Base-by-base conservation (phyloP, 2,888 invertebrate species). In the Julus scanicus region DNA sequence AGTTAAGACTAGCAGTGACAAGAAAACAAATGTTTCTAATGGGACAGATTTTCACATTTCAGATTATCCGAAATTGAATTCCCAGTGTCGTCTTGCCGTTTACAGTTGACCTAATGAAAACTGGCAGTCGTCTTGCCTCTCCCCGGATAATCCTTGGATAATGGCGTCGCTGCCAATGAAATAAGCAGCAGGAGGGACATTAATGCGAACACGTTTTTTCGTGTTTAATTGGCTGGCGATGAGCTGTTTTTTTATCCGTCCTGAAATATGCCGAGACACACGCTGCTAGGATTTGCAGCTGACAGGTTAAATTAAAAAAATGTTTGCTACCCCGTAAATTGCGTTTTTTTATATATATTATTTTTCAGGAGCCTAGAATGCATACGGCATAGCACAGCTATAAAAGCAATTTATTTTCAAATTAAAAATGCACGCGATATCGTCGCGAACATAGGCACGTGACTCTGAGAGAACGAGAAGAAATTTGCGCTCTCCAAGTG, bases 1-100 rank as follows among this genome's bases (percentile, higher is more conserved):
- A 83, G 39, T 83, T 53, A 53, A 53, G 53, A 53, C 53, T 4
- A 13, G 53, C 53, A 17, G 11, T 37, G 83, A 83, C 83, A 83
- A 83, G 37, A 84, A 40, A 84, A 37, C 37, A 84, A 40, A 44
- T 40, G n/a, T 40, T 84, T 17, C 48, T 20, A 29, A 44, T 84
- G 48, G 84, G 84, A 84, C 40, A 84, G 40, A 71, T 84, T 84
- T 40, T 40, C 84, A 20, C 84, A 29, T 84, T 48, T 84, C n/a
- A n/a, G 20, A 15, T 39, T n/a, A 84, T 84, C n/a, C 20, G 8
- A 84, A 84, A 57, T 57, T 57, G 13, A 57, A 57, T 57, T 57
- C 57, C n/a, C 57, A 57, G 17, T 5, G 57, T n/a, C n/a, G 71
- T 63, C 63, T 17, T n/a, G n/a, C n/a, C n/a, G 17, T n/a, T n/a